A percentile compares a stretch with the other conserved stretches of the same genome.
Evolutionary conservation across 2,797 vertebrate species (phyloP).

Genomic region (Bucorvus abyssinicus): DNA sequence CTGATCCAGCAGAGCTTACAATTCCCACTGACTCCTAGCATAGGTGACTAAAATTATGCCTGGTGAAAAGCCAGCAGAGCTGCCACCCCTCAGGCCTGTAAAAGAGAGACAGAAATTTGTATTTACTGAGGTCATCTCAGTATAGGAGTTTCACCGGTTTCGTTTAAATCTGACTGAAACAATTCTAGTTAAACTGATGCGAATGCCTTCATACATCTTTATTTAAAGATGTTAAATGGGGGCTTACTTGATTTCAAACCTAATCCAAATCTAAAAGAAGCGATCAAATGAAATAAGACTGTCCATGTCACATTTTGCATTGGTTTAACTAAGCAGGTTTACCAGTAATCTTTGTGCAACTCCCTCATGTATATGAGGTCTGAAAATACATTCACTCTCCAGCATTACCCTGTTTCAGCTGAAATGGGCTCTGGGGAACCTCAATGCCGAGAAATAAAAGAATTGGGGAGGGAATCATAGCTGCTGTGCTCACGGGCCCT

Average conservation of each 20-base stretch:
- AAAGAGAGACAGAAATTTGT: conserved; percentile 9
- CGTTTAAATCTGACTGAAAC: conserved; percentile 46
- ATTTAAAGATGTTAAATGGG: conserved; percentile 49
- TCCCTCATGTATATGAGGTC: conserved; percentile 22
- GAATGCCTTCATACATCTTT: conserved; percentile 41
- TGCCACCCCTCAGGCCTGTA: not conserved
- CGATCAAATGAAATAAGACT: conserved; percentile 13
- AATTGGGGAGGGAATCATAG: not conserved
- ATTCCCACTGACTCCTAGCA: not conserved
- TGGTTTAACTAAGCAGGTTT: conserved; percentile 39
- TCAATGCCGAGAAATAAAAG: conserved; percentile 23
- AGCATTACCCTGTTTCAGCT: conserved; percentile 24
- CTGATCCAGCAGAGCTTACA: not conserved
- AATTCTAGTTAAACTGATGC: conserved; percentile 36
- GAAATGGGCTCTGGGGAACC: conserved; percentile 10
- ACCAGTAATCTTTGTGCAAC: conserved; percentile 15
- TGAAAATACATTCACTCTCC: conserved; percentile 26
- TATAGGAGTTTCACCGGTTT: not conserved
- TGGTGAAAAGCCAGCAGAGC: not conserved
- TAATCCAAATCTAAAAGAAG: conserved; percentile 38
- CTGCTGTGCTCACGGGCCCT: not conserved
- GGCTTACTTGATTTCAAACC: conserved; percentile 41
- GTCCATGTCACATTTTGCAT: not conserved
- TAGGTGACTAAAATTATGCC: not conserved
- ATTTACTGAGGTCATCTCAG: conserved; percentile 14